Evolutionary conservation across 2,888 invertebrate genomes (phyloP).

Genomic region (Hypomecis atomaria): DNA sequence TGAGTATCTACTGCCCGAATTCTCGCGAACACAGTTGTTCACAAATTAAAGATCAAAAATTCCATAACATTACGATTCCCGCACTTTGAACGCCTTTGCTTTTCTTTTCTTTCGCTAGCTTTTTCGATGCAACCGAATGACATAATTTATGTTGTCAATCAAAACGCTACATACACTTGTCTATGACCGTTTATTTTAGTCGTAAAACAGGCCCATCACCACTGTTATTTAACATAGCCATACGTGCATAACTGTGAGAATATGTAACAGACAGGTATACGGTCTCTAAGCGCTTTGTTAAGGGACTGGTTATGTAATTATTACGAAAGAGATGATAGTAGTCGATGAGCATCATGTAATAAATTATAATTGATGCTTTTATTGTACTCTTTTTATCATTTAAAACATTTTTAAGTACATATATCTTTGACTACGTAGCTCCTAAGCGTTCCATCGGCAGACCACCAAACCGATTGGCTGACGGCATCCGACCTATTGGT

Average conservation of each 20-base stretch:
- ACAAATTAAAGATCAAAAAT: no score
- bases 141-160: background rate
- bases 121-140: no score
- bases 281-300: conserved; percentile 37
- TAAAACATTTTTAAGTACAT: no score
- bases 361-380: background rate
- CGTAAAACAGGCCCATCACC: conserved; percentile 36
- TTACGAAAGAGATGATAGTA: conserved; percentile 34
- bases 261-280: conserved; percentile 45
- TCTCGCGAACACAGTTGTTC: no score
- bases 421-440: no score
- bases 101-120: no score
- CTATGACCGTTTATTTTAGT: background rate
- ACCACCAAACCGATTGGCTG: no score
- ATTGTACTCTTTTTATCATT: background rate
- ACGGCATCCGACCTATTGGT: no score
- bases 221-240: conserved; percentile 38
- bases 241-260: conserved; percentile 45
- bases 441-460: no score
- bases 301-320: conserved; percentile 37
- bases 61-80: no score
- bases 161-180: background rate
- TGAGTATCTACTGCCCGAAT: no score
- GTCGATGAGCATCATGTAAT: conserved; percentile 12
- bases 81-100: no score